Percentiles rank a stretch among this genome's conserved stretches.
phyloP scores from a whole-genome alignment of 2,797 vertebrate species.

The Silurus aristotelis region DNA sequence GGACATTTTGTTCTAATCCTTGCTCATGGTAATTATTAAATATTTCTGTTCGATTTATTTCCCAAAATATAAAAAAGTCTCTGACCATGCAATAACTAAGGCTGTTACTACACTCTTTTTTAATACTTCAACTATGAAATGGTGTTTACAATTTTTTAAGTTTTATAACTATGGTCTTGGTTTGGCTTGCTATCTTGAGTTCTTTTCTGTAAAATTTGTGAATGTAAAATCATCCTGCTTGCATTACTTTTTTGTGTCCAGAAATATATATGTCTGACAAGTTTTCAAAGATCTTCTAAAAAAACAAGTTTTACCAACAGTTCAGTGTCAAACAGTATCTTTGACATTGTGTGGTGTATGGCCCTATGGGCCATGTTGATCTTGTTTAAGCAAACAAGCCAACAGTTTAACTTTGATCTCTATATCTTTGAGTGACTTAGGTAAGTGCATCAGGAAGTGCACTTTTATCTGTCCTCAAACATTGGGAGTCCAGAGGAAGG shows the following conservation, averaged over 20 bases:
- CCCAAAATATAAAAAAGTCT: neutral
- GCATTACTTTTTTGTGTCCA: neutral
- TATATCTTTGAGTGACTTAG: conserved; percentile 49
- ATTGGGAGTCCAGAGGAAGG: conserved; percentile 67
- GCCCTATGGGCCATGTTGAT: conserved; percentile 25
- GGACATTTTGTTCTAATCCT: neutral
- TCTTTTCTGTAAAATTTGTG: neutral
- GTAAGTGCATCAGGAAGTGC: conserved; percentile 60
- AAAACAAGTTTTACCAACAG: conserved; percentile 12
- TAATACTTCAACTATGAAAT: too few relatives aligned
- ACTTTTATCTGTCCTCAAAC: conserved; percentile 65
- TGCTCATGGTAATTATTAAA: neutral
- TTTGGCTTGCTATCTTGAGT: neutral
- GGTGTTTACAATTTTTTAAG: too few relatives aligned
- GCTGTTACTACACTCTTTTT: neutral
- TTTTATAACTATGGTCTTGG: neutral
- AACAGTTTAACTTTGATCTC: conserved; percentile 62
- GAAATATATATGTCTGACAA: neutral
- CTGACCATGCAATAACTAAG: neutral
- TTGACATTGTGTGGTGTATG: neutral
- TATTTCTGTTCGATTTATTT: neutral
- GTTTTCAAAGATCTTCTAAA: neutral
- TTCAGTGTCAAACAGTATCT: neutral
- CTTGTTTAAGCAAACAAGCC: conserved; percentile 35
- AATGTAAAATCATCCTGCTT: neutral